Conservation (phyloP, 1,140 invertebrate species). For the Apis florea region DNA sequence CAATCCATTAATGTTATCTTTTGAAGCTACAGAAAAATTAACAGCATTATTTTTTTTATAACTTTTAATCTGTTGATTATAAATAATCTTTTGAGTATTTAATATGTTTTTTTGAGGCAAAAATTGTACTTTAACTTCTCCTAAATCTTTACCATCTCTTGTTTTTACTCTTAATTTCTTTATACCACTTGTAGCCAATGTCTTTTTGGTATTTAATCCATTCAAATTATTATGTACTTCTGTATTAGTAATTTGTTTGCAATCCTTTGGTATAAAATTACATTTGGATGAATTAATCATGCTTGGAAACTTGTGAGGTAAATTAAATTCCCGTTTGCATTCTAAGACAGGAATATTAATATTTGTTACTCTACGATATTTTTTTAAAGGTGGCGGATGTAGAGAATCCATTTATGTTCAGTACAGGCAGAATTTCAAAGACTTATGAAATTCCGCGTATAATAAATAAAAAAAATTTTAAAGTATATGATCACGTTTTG, state of each 20-base stretch:
- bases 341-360: neutral
- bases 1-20: neutral
- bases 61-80: neutral
- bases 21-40: neutral
- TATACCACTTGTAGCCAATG: neutral
- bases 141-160: conserved; percentile 66
- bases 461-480: neutral
- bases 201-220: neutral
- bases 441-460: too few species aligned
- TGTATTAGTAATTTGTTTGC: neutral
- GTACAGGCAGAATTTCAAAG: neutral
- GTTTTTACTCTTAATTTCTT: conserved; percentile 66
- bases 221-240: neutral
- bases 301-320: conserved; percentile 55
- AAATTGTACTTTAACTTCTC: conserved; percentile 65
- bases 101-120: conserved; percentile 1
- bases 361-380: neutral
- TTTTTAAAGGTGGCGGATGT: neutral
- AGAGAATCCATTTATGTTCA: conserved; percentile 28
- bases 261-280: neutral
- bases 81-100: conserved; percentile 21
- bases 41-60: neutral
- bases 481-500: neutral
- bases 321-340: conserved; percentile 48
- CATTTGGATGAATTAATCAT: neutral